Percentiles rank a stretch among this genome's conserved stretches.
Evolutionary conservation across 1,140 invertebrate genomes (phyloP).

Genomic region (Drosophila bipectinata): DNA sequence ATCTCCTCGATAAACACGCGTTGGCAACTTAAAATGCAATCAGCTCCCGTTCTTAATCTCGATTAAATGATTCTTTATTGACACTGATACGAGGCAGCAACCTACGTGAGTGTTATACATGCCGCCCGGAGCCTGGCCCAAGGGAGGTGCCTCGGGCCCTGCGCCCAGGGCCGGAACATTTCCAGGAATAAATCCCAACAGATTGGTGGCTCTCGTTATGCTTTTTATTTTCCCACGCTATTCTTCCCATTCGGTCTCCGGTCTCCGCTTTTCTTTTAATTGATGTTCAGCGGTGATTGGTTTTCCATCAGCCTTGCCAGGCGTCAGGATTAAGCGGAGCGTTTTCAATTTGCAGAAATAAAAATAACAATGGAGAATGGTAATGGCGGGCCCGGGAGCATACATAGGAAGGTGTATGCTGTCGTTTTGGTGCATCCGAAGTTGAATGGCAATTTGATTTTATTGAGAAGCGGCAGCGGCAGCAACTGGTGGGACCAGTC

Average conservation of each 20-base stretch:
- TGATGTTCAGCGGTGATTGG: conserved; percentile 62
- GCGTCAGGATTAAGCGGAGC: conserved; percentile 61
- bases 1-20: conserved; percentile 49
- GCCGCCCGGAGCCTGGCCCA: too few relatives aligned
- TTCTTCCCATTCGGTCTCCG: conserved; percentile 10
- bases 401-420: not conserved
- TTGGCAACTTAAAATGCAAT: conserved; percentile 75
- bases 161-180: not conserved
- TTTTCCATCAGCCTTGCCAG: conserved; percentile 50
- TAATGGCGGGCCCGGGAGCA: conserved; percentile 3
- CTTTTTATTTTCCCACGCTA: conserved; percentile 14
- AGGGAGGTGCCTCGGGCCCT: too few relatives aligned
- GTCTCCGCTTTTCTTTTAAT: conserved; percentile 39
- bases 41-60: conserved; percentile 41
- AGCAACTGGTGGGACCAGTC: conserved; percentile 71
- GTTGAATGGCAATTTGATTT: conserved; percentile 73
- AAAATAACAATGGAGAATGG: conserved; percentile 41
- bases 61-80: conserved; percentile 44
- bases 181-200: conserved; percentile 22
- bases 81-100: conserved; percentile 10
- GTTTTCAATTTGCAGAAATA: conserved; percentile 72
- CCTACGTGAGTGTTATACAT: not conserved
- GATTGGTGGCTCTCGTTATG: conserved; percentile 36
- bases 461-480: conserved; percentile 52
- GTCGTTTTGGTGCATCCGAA: conserved; percentile 20